These are phyloP conservation scores for Liopterus haemorrhoidalis DNA, from an alignment of 2,888 invertebrate species.

Conservation along the genomic window DNA sequence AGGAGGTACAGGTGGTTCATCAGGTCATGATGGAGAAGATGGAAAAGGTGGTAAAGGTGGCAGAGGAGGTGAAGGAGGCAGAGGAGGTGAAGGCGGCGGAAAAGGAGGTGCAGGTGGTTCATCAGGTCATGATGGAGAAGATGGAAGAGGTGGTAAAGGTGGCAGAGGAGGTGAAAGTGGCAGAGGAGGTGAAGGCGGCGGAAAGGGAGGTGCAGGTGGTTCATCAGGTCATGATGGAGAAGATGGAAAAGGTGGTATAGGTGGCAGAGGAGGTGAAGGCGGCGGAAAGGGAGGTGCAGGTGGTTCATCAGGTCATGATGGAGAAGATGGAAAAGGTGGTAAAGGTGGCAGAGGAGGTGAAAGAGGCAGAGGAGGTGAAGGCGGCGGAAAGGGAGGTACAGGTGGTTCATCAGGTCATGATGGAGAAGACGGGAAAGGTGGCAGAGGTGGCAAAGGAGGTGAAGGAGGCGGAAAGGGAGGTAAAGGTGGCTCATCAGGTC, in stretches of 20 bases:
- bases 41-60: constrained; percentile 3
- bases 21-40: constrained; percentile 1
- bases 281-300: no score
- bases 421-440: neutral
- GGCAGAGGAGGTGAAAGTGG: neutral
- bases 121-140: neutral
- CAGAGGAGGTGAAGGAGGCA: constrained; percentile 4
- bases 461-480: constrained; percentile 9
- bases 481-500: constrained; percentile 13
- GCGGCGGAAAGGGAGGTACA: no score
- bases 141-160: neutral
- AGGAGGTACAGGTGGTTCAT: constrained; percentile 3
- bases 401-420: no score
- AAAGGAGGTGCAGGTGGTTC: neutral
- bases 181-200: neutral
- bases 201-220: neutral
- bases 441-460: constrained; percentile 5
- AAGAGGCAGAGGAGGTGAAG: no score
- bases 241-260: no score
- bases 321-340: neutral
- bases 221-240: neutral
- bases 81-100: constrained; percentile 3
- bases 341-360: neutral
- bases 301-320: constrained; percentile 4
- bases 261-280: no score